Conservation (phyloP, 23 tunicate species). For the Clavelina lepadiformis region DNA sequence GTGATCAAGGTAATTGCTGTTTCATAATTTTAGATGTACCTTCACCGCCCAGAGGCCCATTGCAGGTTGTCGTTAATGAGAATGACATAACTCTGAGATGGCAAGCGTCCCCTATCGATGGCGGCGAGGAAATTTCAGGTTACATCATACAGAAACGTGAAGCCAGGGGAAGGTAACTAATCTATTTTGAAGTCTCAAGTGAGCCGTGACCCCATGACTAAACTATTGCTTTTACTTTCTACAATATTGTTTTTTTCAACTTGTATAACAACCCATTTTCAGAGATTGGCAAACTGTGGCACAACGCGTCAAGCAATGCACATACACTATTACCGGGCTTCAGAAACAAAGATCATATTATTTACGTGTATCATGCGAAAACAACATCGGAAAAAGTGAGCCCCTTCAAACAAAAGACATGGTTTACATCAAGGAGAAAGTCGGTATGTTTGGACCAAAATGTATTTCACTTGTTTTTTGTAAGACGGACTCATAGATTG, state of each 20-base stretch:
- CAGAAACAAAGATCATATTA: constrained; percentile 74
- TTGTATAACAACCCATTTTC: constrained; percentile 2
- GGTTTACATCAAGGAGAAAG: constrained; percentile 76
- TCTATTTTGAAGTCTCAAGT: too few relatives aligned
- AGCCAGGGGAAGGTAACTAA: constrained; percentile 95
- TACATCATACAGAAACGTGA: constrained; percentile 82
- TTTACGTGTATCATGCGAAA: constrained; percentile 78
- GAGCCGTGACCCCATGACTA: too few relatives aligned
- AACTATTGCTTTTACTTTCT: too few relatives aligned
- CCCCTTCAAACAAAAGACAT: constrained; percentile 78
- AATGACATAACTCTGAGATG: constrained; percentile 38
- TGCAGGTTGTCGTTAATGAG: constrained; percentile 26
- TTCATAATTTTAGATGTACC: constrained; percentile 47
- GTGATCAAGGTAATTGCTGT: not conserved
- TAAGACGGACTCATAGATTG: too few relatives aligned
- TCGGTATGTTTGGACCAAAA: too few relatives aligned
- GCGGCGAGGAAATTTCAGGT: constrained; percentile 26
- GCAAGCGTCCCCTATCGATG: constrained; percentile 51
- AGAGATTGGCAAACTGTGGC: constrained; percentile 93
- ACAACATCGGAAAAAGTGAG: constrained; percentile 81
- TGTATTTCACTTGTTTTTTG: too few relatives aligned
- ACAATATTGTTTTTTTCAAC: too few relatives aligned
- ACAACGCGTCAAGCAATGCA: constrained; percentile 45
- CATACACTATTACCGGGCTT: constrained; percentile 41
- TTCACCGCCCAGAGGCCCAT: constrained; percentile 65